Percentiles rank a stretch among this genome's conserved stretches.
Evolutionary conservation across 1,140 invertebrate genomes (phyloP).

Genomic region (Solenopsis invicta): DNA sequence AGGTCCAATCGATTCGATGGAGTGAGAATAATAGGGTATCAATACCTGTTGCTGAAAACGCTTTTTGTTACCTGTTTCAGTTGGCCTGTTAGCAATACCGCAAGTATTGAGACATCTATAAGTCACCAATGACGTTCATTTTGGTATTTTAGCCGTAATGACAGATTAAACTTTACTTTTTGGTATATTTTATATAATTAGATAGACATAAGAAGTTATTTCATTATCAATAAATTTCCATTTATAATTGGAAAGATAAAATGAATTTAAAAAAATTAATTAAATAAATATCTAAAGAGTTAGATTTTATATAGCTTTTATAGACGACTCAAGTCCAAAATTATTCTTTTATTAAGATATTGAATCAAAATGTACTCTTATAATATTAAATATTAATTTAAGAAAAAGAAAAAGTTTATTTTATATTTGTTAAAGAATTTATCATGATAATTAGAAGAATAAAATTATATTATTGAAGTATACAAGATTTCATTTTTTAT

Average conservation of each 20-base stretch:
- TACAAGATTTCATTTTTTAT: too few relatives aligned
- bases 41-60: constrained; percentile 76
- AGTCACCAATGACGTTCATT: not conserved
- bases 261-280: constrained; percentile 20
- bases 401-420: not conserved
- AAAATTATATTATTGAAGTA: too few relatives aligned
- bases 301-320: not conserved
- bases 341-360: constrained; percentile 13
- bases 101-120: not conserved
- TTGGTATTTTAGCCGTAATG: not conserved
- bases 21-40: constrained; percentile 74
- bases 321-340: not conserved
- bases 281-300: not conserved
- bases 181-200: not conserved
- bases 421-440: too few relatives aligned
- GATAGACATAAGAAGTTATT: not conserved
- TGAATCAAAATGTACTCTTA: not conserved
- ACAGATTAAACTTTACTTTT: not conserved
- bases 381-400: not conserved
- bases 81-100: constrained; percentile 16
- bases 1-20: constrained; percentile 79
- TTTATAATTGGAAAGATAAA: not conserved
- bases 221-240: not conserved
- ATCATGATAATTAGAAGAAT: too few relatives aligned
- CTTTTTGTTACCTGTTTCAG: constrained; percentile 69